Evolutionary conservation across 2,113 vertebrate genomes (phyloP), one percentile per base, ranked within the genome.

Genomic region (Cebidichthys violaceus): DNA sequence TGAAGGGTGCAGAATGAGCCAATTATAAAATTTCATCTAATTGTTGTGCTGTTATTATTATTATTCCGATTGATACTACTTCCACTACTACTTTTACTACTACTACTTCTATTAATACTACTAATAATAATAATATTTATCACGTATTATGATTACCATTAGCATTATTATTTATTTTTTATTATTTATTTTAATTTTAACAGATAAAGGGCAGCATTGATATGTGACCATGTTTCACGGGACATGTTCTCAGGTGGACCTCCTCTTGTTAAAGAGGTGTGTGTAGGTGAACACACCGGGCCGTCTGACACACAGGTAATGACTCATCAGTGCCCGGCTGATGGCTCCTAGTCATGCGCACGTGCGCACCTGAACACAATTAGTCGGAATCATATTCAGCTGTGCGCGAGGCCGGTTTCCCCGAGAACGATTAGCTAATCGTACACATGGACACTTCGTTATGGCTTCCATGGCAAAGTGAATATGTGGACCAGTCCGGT

Each of bases 341-440:
- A 35, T 27, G 20, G 11, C 37, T 62, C n/a, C 0, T 70, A 9
- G 73, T 61, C 70, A 27, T 0, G 20, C 15, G 68, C 91, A 86
- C 82, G 81, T 82, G 88, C 65, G 70, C 9, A 0, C 39, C 67
- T 37, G 22, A 20, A 3, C 45, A 0, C 59, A 82, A 88, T 92
- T n/a, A 88, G 37, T 4, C 9, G 0, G 4, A 64, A 89, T 68
- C 8, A 17, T 3, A 0, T 47, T 43, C 91, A 90, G 79, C 41
- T 84, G 89, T 50, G 78, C 24, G 60, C 45, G 35, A 20, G 37
- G 55, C 41, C 37, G n/a, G 4, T 35, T 8, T 29, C 1, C 1
- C 2, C 13, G 2, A 6, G 29, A 4, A 10, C 20, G 17, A 24
- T 17, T 15, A 31, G 9, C 47, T 37, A 47, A 70, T 45, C 41